Evolutionary conservation across 2,888 invertebrate species (phyloP).

Genomic region (Serrognathus titanus): DNA sequence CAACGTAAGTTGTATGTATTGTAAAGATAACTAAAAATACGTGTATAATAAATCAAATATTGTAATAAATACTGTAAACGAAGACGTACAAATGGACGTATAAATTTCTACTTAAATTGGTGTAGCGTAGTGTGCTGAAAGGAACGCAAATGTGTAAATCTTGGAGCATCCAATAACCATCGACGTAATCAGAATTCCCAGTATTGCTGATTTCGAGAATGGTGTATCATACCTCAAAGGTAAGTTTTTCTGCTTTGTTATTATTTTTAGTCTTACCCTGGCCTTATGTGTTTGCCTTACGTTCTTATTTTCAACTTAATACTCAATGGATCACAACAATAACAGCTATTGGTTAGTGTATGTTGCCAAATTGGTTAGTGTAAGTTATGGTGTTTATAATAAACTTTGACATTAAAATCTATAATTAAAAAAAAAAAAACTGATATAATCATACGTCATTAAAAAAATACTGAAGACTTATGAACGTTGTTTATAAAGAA

Average conservation of each 20-base stretch:
- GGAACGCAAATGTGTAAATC: background rate
- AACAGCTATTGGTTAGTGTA: background rate
- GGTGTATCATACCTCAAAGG: slow-evolving; percentile 1
- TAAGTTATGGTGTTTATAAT: slow-evolving; percentile 18
- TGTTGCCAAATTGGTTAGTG: slow-evolving; percentile 16
- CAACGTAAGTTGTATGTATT: no score
- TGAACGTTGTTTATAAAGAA: no score
- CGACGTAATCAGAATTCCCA: slow-evolving; percentile 44
- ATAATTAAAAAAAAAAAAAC: no score
- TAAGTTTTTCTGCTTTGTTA: background rate
- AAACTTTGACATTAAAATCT: slow-evolving; percentile 17
- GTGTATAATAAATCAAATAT: no score
- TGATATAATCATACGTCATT: no score
- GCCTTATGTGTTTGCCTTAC: no score
- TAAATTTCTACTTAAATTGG: background rate
- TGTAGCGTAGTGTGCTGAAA: background rate
- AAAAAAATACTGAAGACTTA: no score
- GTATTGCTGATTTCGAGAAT: slow-evolving; percentile 40
- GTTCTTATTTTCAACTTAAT: no score
- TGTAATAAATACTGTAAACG: no score
- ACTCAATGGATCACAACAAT: no score
- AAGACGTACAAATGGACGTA: no score
- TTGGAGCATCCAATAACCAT: slow-evolving; percentile 3
- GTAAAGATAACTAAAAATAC: no score
- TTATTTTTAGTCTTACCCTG: background rate